phyloP scores from a whole-genome alignment of 2,113 vertebrate genomes.

The Mustela nigripes region DNA sequence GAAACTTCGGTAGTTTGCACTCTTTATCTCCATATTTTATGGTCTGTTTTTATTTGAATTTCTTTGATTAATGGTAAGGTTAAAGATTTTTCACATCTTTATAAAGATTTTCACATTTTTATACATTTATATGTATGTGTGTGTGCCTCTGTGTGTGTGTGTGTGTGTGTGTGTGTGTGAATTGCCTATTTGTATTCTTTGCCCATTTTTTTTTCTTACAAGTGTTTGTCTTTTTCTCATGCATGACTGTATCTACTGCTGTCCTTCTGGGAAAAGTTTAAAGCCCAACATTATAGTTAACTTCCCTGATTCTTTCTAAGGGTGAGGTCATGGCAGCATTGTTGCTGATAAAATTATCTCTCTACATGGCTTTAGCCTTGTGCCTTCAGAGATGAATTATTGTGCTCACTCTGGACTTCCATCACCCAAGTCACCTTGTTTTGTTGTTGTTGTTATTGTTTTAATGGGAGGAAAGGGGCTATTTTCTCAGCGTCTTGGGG shows the following conservation, averaged over 20 bases:
- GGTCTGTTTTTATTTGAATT: conserved; percentile 18
- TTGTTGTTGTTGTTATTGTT: not conserved
- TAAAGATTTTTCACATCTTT: too few relatives aligned
- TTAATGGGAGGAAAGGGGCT: not conserved
- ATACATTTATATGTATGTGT: not conserved
- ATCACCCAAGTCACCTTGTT: not conserved
- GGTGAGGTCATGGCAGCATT: not conserved
- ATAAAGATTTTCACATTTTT: too few relatives aligned
- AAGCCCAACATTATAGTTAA: conserved; percentile 49
- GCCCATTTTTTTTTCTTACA: not conserved
- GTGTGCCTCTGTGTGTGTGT: not conserved
- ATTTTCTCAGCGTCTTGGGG: not conserved
- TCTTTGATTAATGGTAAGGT: conserved; percentile 31
- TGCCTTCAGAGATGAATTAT: not conserved
- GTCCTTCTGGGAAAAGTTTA: conserved; percentile 27
- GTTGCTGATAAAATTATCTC: conserved; percentile 35
- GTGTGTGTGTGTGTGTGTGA: not conserved
- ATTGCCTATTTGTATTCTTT: not conserved
- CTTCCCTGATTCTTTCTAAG: conserved; percentile 57
- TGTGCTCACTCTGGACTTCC: conserved; percentile 5
- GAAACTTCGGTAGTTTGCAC: not conserved
- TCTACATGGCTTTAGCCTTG: not conserved
- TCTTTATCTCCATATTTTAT: not conserved
- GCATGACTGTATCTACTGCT: not conserved
- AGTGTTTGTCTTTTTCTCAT: conserved; percentile 48